These are phyloP conservation scores for Bellardia pandia DNA, from an alignment of 2,888 invertebrate species.

Conservation along the genomic window DNA sequence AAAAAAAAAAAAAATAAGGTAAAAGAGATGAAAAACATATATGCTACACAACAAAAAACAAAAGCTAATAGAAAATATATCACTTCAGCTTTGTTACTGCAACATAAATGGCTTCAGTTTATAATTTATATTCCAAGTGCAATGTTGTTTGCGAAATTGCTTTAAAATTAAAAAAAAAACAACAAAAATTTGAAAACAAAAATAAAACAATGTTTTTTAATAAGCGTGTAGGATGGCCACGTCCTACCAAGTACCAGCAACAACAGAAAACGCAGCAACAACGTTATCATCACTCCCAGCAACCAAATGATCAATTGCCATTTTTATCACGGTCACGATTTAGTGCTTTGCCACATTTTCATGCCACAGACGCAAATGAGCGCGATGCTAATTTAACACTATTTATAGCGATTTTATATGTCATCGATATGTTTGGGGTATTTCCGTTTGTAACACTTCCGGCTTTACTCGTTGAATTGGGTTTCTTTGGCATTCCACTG, in stretches of 20 bases:
- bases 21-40: conserved; percentile 15
- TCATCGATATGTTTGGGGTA: conserved; percentile 92
- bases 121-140: conserved; percentile 60
- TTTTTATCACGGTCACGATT: conserved; percentile 81
- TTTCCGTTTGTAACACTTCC: conserved; percentile 92
- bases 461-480: conserved; percentile 90
- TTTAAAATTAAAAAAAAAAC: neutral
- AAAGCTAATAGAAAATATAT: conserved; percentile 31
- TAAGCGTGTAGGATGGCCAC: conserved; percentile 60
- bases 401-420: conserved; percentile 89
- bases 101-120: conserved; percentile 70
- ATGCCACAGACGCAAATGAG: conserved; percentile 76
- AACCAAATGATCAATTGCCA: conserved; percentile 80
- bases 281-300: conserved; percentile 9
- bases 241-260: conserved; percentile 69
- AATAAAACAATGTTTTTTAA: conserved; percentile 69
- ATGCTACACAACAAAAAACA: neutral
- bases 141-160: conserved; percentile 54
- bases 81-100: conserved; percentile 41
- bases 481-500: conserved; percentile 89
- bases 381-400: conserved; percentile 85
- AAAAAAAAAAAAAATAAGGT: conserved; percentile 12
- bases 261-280: conserved; percentile 31
- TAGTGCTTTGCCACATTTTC: conserved; percentile 82
- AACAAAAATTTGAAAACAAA: neutral